Percentiles rank a stretch among this genome's conserved stretches.
Evolutionary conservation across 2,113 vertebrate species (phyloP).

Genomic region (Podarcis muralis): DNA sequence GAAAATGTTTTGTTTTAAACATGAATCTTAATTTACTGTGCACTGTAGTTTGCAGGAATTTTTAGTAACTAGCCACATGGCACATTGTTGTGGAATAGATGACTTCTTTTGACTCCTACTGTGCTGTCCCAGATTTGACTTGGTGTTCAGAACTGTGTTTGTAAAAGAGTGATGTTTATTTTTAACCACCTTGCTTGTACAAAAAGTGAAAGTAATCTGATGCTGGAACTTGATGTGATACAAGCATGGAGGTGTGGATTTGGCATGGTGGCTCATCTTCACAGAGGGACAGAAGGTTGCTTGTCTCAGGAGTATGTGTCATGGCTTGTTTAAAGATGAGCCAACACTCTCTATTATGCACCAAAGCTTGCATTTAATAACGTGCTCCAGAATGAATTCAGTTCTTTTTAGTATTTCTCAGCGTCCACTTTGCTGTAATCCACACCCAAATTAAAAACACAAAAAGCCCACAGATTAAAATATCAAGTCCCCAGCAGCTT

Average conservation of each 20-base stretch:
- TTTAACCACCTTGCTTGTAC: background rate
- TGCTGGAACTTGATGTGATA: background rate
- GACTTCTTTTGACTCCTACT: background rate
- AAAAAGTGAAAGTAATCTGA: background rate
- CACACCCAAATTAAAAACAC: background rate
- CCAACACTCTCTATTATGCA: background rate
- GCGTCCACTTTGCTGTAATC: background rate
- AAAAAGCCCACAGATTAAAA: too few species aligned
- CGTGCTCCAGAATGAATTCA: background rate
- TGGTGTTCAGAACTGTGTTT: background rate
- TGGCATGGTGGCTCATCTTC: background rate
- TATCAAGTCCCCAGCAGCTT: too few species aligned
- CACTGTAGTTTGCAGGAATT: background rate
- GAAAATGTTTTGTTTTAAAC: background rate
- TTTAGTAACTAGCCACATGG: background rate
- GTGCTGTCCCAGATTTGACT: background rate
- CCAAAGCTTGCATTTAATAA: background rate
- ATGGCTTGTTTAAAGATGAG: background rate
- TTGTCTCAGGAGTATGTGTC: background rate
- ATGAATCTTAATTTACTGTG: background rate
- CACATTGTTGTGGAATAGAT: background rate
- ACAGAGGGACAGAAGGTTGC: background rate
- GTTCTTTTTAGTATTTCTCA: background rate
- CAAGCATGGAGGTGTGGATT: background rate
- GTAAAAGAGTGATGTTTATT: background rate